Evolutionary conservation across 2,113 vertebrate genomes (phyloP).

Genomic region (Odocoileus hemionus): DNA sequence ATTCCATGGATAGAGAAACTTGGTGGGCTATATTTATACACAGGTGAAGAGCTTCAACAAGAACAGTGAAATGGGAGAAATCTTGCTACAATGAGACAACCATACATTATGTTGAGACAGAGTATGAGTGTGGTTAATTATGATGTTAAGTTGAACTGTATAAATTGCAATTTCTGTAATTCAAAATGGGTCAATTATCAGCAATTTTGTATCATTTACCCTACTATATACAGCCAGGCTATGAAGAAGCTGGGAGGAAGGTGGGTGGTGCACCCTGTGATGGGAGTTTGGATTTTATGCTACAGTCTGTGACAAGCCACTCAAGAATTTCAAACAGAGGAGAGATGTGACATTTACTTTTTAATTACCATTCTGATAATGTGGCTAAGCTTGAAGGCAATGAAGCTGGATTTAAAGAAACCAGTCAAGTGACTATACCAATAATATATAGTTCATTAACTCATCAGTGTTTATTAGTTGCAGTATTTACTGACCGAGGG

Average conservation of each 20-base stretch:
- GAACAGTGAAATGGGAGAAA: neutral
- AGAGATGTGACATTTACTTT: neutral
- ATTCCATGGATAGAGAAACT: neutral
- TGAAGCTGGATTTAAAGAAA: neutral
- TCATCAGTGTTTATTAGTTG: neutral
- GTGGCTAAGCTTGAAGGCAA: neutral
- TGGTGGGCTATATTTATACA: neutral
- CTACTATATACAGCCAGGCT: neutral
- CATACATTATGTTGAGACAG: neutral
- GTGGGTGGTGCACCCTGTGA: neutral
- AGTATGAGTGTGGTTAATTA: neutral
- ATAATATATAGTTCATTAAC: neutral
- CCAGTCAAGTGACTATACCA: neutral
- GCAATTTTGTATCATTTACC: neutral
- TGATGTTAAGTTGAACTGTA: neutral
- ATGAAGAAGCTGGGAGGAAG: neutral
- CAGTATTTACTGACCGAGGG: neutral
- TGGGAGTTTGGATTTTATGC: neutral
- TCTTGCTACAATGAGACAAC: neutral
- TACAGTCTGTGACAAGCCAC: neutral
- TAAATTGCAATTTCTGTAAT: neutral
- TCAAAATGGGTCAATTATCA: neutral
- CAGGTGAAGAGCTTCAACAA: neutral
- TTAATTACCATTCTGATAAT: neutral
- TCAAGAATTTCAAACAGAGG: neutral